These are phyloP conservation scores for Perithous albicinctus DNA, from an alignment of 2,888 invertebrate species.

Conservation along the genomic window DNA sequence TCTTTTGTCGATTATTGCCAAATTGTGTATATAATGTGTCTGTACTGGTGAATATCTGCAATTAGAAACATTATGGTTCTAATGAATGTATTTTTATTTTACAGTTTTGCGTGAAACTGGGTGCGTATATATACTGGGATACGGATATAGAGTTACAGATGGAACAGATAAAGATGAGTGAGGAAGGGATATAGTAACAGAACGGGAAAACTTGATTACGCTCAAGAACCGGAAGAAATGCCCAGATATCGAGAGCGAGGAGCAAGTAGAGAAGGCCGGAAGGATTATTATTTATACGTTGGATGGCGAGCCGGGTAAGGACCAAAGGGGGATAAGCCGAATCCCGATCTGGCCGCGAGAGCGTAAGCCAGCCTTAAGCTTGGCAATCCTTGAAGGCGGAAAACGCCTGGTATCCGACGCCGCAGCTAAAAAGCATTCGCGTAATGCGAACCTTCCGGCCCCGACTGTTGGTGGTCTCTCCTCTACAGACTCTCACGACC, in stretches of 20 bases:
- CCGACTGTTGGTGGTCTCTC: slow-evolving; percentile 3
- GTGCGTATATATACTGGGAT: background rate
- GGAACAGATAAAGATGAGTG: slow-evolving; percentile 17
- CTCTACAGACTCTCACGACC: slow-evolving; percentile 32
- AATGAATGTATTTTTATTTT: background rate
- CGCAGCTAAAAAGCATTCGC: slow-evolving; percentile 58
- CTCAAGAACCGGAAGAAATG: slow-evolving; percentile 57
- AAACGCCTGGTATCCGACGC: slow-evolving; percentile 62
- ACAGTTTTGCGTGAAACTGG: background rate
- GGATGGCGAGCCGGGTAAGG: slow-evolving; percentile 21
- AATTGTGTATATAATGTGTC: too few species aligned
- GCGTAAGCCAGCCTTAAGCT: slow-evolving; percentile 70
- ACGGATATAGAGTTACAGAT: background rate
- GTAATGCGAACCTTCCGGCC: slow-evolving; percentile 74
- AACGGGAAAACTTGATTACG: slow-evolving; percentile 32
- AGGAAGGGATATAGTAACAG: slow-evolving; percentile 7
- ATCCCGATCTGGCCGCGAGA: slow-evolving; percentile 62
- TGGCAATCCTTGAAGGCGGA: slow-evolving; percentile 71
- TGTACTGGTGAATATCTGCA: background rate
- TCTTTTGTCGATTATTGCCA: too few species aligned
- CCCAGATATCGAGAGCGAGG: slow-evolving; percentile 23
- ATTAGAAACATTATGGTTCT: background rate
- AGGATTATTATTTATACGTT: slow-evolving; percentile 68
- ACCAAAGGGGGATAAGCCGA: slow-evolving; percentile 54
- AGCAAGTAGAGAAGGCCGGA: slow-evolving; percentile 20